Percentiles rank a stretch among this genome's conserved stretches.
phyloP scores from a whole-genome alignment of 2,113 vertebrate species.

The Tachuris rubrigastra region DNA sequence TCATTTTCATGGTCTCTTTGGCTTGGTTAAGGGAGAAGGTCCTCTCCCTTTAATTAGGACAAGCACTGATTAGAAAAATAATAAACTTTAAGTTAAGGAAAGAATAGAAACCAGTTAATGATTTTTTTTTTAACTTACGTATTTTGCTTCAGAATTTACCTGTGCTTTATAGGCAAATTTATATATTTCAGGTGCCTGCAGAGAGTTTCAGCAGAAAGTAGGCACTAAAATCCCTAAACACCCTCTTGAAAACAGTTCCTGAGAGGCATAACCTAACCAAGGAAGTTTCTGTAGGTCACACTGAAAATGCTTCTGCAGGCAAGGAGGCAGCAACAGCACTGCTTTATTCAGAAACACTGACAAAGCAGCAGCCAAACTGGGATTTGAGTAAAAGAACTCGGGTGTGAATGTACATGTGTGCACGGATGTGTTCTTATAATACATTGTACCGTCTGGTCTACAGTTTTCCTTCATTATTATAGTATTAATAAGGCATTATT shows the following conservation, averaged over 20 bases:
- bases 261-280: background rate
- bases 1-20: background rate
- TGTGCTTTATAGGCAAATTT: background rate
- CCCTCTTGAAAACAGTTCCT: background rate
- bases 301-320: background rate
- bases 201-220: background rate
- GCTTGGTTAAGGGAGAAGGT: background rate
- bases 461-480: background rate
- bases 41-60: background rate
- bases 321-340: background rate
- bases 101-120: background rate
- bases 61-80: background rate
- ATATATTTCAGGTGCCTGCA: background rate
- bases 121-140: background rate
- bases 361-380: background rate
- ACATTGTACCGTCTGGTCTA: background rate
- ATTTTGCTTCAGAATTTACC: background rate
- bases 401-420: rapidly evolving
- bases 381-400: background rate
- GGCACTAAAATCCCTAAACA: background rate
- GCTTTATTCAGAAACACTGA: background rate
- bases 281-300: background rate
- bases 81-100: background rate
- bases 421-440: rapidly evolving
- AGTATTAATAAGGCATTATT: background rate